Evolutionary conservation across 2,888 invertebrate species (phyloP).

Genomic region (Villa cingulata): DNA sequence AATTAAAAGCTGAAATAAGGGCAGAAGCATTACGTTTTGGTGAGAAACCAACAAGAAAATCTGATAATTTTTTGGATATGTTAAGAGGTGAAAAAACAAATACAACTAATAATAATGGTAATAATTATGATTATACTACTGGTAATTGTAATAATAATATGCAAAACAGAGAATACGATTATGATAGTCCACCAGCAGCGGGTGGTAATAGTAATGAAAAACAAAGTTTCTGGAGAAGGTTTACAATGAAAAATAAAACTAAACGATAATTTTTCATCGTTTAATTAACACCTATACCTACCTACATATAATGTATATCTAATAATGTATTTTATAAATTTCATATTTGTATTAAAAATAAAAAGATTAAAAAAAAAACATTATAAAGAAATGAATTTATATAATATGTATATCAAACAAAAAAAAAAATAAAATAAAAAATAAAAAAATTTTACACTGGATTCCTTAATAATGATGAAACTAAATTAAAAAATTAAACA

Average conservation of each 20-base stretch:
- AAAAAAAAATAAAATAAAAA: no score
- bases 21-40: conserved; percentile 52
- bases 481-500: no score
- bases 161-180: conserved; percentile 38
- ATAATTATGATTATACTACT: conserved; percentile 15
- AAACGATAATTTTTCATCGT: conserved; percentile 41
- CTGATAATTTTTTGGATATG: conserved; percentile 51
- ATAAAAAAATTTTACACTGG: no score
- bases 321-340: no score
- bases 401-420: no score
- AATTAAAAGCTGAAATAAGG: conserved; percentile 52
- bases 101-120: conserved; percentile 24
- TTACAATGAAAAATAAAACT: conserved; percentile 54
- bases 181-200: conserved; percentile 30
- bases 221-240: conserved; percentile 54
- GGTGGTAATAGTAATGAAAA: conserved; percentile 35
- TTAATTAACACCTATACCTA: no score
- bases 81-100: conserved; percentile 39
- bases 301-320: no score
- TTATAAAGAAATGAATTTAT: no score
- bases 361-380: no score
- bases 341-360: no score
- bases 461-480: no score
- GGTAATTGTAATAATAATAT: conserved; percentile 13
- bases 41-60: conserved; percentile 37